phyloP scores from a whole-genome alignment of 1,140 invertebrate genomes.

The Hesperophylax magnus region DNA sequence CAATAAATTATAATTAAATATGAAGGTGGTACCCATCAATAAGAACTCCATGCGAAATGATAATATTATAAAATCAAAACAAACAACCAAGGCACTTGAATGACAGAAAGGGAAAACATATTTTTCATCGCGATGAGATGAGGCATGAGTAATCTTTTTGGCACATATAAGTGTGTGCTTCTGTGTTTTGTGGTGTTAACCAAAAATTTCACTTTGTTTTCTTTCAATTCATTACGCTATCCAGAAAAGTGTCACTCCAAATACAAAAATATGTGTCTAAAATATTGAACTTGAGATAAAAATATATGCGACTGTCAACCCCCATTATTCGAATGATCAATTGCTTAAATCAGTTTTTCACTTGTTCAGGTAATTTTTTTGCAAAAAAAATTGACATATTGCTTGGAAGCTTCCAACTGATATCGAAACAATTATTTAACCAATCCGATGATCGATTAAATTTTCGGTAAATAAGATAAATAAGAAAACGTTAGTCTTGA shows the following conservation, averaged over 20 bases:
- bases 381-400: too few species aligned
- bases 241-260: slow-evolving; percentile 8
- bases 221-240: slow-evolving; percentile 20
- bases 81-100: too few species aligned
- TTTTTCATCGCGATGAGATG: neutral
- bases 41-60: too few species aligned
- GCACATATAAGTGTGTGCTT: neutral
- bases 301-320: neutral
- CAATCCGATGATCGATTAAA: too few species aligned
- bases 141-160: neutral
- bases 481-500: too few species aligned
- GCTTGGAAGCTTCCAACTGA: too few species aligned
- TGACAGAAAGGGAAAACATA: too few species aligned
- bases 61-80: too few species aligned
- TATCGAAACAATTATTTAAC: too few species aligned
- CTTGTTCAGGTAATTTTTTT: neutral
- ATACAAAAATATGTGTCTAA: slow-evolving; percentile 19
- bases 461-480: too few species aligned
- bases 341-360: slow-evolving; percentile 15
- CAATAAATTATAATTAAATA: too few species aligned
- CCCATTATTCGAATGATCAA: slow-evolving; percentile 20
- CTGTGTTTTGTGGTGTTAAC: slow-evolving; percentile 6
- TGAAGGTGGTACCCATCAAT: too few species aligned
- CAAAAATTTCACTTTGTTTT: neutral
- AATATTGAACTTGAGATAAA: slow-evolving; percentile 27